These are phyloP conservation scores for Paramormyrops kingsleyae DNA, from an alignment of 2,113 vertebrate genomes.

Conservation along the genomic window DNA sequence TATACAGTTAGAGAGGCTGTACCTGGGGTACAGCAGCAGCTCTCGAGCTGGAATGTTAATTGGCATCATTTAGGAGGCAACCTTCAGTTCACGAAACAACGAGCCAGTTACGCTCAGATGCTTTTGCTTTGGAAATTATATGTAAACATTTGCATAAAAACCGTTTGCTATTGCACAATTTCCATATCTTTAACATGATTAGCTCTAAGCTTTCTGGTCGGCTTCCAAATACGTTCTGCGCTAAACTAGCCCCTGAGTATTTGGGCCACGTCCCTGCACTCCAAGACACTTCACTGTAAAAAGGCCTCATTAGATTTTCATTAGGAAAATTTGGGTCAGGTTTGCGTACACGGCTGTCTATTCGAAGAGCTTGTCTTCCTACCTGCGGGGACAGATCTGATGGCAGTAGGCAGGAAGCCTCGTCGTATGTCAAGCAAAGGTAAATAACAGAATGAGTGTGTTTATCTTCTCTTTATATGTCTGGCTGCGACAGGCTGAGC, in stretches of 20 bases:
- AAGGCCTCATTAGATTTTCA: conserved; percentile 9
- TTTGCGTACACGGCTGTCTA: background rate
- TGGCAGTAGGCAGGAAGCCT: background rate
- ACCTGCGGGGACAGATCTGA: background rate
- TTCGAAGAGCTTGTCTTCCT: background rate
- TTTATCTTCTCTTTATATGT: background rate
- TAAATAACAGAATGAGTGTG: conserved; percentile 13
- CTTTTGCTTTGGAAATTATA: background rate
- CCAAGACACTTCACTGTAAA: background rate
- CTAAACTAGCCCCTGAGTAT: background rate
- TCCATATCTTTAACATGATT: background rate
- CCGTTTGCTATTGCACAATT: background rate
- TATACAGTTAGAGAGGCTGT: background rate
- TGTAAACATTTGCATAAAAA: conserved; percentile 1
- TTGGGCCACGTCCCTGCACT: conserved; percentile 1
- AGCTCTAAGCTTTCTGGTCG: background rate
- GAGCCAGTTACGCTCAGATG: background rate
- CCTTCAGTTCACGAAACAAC: background rate
- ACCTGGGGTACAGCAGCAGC: background rate
- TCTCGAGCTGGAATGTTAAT: background rate
- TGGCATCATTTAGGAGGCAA: background rate
- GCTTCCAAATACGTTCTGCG: background rate
- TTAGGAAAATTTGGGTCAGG: conserved; percentile 7
- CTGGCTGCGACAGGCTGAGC: background rate
- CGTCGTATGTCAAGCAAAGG: background rate